phyloP scores from a whole-genome alignment of 2,113 vertebrate species.

The Ceyx melanurus region DNA sequence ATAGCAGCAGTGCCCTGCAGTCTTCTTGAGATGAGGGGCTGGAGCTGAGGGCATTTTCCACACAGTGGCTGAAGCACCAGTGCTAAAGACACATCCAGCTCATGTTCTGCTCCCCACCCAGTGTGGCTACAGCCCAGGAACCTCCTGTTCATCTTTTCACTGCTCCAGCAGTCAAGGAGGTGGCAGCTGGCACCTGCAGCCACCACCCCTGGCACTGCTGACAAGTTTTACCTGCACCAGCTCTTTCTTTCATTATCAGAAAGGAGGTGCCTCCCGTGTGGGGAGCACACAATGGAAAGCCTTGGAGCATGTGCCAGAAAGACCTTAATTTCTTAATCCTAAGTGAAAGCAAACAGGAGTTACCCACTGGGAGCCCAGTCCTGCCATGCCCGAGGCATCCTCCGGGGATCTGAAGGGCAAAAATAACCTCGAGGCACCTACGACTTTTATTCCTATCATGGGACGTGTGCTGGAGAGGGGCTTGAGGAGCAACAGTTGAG shows the following conservation, averaged over 20 bases:
- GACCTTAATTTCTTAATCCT: not conserved
- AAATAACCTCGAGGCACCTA: not conserved
- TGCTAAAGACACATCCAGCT: fast-evolving
- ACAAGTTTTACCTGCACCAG: not conserved
- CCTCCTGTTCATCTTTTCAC: not conserved
- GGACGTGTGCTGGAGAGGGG: not conserved
- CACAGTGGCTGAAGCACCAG: fast-evolving
- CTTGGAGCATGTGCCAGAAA: not conserved
- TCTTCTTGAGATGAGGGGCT: not conserved
- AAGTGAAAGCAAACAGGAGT: not conserved
- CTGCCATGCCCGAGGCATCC: not conserved
- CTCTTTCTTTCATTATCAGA: not conserved
- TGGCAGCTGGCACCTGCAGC: not conserved
- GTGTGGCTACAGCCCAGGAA: not conserved
- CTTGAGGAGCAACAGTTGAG: not conserved
- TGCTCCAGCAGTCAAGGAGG: fast-evolving
- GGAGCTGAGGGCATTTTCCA: not conserved
- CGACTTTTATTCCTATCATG: not conserved
- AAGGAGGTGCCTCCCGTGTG: not conserved
- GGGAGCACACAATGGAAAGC: not conserved
- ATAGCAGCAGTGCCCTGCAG: not conserved
- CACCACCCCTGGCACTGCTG: fast-evolving
- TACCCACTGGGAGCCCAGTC: not conserved
- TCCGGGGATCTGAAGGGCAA: not conserved
- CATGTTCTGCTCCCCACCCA: not conserved